Base-by-base conservation (phyloP, 2,797 vertebrate species). In the Poeciliopsis turneri region DNA sequence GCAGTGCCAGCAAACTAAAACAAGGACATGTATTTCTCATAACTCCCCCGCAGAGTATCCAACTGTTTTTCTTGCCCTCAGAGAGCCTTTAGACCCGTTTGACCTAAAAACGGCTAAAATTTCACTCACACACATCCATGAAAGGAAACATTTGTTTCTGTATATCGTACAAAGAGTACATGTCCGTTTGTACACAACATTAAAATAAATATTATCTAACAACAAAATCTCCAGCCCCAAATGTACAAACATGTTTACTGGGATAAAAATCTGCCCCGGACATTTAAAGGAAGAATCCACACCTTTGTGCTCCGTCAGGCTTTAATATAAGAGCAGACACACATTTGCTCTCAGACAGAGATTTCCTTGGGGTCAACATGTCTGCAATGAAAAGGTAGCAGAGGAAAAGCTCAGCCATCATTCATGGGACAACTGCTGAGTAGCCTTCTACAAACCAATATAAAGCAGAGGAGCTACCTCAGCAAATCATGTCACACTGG, bases 401-500 rank as follows among this genome's bases (percentile, higher is more conserved):
- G 78, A 78, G 45, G 51, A 55, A 86, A 64, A 61, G 76, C 80
- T 30, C 80, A 87, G 78, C 77, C 71, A 82, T 92, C 87, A 88
- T 74, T 90, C 88, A 88, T 15, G 61, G 78, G 72, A 76, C 77
- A 74, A 77, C 77, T 78, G 80, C 82, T 77, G 86, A 89, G 87
- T 10, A 84, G 47, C 72, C 74, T 81, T 80, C 82, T 72, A 83
- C 64, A 80, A 82, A 85, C 80, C 81, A 79, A 87, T 86, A 86
- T 47, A 84, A 83, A 84, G 80, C 53, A 76, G 68, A 86, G 84
- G 80, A 73, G 72, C 82, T 82, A 77, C 83, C 87, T 90, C 87
- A 88, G 86, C 87, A 55, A 88, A 90, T 92, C 81, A 86, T 81
- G 78, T 80, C 83, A 71, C 79, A n/a, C 45, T 53, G 83, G 87